A percentile compares a stretch with the other conserved stretches of the same genome.
Conservation (phyloP, 2,797 vertebrate species). For the Gymnothorax javanicus region DNA sequence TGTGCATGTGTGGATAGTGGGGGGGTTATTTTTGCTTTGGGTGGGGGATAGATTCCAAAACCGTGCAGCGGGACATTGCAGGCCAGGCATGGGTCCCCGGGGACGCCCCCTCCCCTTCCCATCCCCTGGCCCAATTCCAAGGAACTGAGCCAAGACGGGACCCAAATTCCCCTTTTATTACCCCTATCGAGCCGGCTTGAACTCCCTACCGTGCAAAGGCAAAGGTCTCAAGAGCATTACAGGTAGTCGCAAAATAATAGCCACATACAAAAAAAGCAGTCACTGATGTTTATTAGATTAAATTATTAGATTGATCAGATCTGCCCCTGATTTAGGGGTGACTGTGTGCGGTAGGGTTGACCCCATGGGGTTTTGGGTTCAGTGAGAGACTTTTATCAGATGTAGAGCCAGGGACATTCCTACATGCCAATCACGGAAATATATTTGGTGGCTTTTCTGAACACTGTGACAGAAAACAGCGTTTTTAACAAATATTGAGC, state of each 20-base stretch:
- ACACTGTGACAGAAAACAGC: neutral
- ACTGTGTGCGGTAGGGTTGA: neutral
- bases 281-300: slow-evolving; percentile 3
- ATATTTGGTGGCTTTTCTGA: neutral
- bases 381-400: neutral
- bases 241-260: slow-evolving; percentile 5
- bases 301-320: neutral
- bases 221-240: neutral
- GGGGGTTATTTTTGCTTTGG: neutral
- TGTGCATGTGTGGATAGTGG: neutral
- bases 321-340: slow-evolving; percentile 3
- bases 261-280: neutral
- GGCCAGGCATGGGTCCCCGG: slow-evolving; percentile 43
- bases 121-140: slow-evolving; percentile 19
- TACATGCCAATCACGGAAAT: neutral
- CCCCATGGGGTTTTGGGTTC: neutral
- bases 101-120: slow-evolving; percentile 23
- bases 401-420: neutral
- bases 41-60: slow-evolving; percentile 50
- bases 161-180: slow-evolving; percentile 42
- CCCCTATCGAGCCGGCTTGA: slow-evolving; percentile 30
- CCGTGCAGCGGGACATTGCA: slow-evolving; percentile 36
- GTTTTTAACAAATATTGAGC: neutral
- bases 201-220: neutral
- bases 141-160: slow-evolving; percentile 1